Evolutionary conservation across 2,888 invertebrate genomes (phyloP), one percentile per base, ranked within the genome.

Genomic region (Drosophila paranaensis): DNA sequence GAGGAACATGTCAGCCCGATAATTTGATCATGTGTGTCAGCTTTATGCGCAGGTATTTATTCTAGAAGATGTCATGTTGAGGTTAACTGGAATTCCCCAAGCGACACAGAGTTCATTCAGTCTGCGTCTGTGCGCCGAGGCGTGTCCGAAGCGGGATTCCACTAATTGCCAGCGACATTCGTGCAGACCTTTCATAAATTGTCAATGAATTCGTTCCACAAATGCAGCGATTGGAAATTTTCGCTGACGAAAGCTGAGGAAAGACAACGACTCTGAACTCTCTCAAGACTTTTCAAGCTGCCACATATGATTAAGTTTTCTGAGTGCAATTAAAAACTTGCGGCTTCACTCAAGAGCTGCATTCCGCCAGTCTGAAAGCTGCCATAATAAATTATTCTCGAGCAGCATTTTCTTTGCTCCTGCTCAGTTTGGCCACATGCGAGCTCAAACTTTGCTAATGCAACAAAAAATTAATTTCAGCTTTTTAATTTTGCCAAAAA

Each of bases 11-110:
- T 83, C 84, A 70, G 65, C n/a, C 54, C 75, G 82, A 82, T 84
- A 84, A 84, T 85, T 85, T 77, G 87, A 85, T 85, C 81, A 71
- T 80, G 70, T 82, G 57, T 71, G 69, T 67, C 78, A 76, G 72
- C 67, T 70, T 69, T 65, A 71, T 64, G 77, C 58, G 43, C 51
- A 77, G 76, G 66, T 30, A 60, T 30, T 53, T 35, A 53, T 25
- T 48, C 39, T 56, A 25, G 30, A 62, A 64, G 50, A 64, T 70
- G 77, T 78, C 82, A 72, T 60, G 74, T 78, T 74, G 53, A 74
- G 89, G 87, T 86, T 88, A 88, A 84, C 81, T 72, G 81, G 77
- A 88, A 74, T 74, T 77, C 63, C 54, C 66, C 42, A 45, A 46
- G 43, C 48, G 62, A 42, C 51, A 63, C 42, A 30, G 30, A 4